Percentiles rank a stretch among this genome's conserved stretches.
Evolutionary conservation across 2,113 vertebrate species (phyloP).

Genomic region (Tachysurus fulvidraco): DNA sequence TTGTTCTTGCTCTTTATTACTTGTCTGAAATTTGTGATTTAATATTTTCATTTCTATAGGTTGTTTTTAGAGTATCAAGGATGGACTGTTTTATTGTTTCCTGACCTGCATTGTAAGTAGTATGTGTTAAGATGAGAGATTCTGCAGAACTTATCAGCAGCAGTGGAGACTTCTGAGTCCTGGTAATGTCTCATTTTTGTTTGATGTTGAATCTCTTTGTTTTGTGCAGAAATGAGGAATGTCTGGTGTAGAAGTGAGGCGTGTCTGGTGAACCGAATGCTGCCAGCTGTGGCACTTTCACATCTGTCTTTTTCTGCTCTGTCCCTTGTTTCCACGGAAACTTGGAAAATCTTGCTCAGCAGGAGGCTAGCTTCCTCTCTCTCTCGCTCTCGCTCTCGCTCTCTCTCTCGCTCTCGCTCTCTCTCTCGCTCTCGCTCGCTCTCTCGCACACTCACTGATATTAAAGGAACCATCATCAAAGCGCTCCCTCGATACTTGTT

Average conservation of each 20-base stretch:
- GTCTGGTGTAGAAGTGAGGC: constrained; percentile 15
- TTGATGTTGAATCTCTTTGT: not conserved
- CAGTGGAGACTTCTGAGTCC: not conserved
- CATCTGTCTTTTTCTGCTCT: constrained; percentile 41
- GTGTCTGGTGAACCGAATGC: constrained; percentile 5
- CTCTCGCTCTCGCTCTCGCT: constrained; percentile 45
- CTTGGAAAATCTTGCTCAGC: constrained; percentile 39
- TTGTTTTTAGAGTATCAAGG: not conserved
- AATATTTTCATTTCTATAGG: not conserved
- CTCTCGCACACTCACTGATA: constrained; percentile 40
- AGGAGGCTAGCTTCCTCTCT: constrained; percentile 28
- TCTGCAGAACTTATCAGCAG: not conserved
- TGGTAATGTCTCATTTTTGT: not conserved
- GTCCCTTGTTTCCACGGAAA: constrained; percentile 30
- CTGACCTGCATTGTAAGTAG: not conserved
- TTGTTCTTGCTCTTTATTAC: not conserved
- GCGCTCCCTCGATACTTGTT: constrained; percentile 11
- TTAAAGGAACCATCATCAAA: constrained; percentile 40
- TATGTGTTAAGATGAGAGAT: not conserved
- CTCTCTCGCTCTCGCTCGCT: constrained; percentile 9
- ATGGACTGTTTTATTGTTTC: not conserved
- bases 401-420: constrained; percentile 22
- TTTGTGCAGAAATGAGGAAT: not conserved
- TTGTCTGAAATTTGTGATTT: not conserved
- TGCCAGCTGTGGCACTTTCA: constrained; percentile 39